A percentile compares a stretch with the other conserved stretches of the same genome.
phyloP scores from a whole-genome alignment of 2,888 invertebrate genomes.

The Neoitamus cyanurus region DNA sequence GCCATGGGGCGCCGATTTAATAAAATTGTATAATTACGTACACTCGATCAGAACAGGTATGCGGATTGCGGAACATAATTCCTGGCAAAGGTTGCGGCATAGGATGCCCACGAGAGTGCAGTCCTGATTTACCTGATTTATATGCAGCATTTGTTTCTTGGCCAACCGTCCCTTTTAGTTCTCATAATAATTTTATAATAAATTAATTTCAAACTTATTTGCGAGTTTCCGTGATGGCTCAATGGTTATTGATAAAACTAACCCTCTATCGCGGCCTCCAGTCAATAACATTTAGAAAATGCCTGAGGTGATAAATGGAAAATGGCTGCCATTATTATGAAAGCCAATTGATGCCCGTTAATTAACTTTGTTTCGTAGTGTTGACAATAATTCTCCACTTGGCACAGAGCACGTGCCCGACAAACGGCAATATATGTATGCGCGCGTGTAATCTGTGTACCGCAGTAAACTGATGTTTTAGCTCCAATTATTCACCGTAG shows the following conservation, averaged over 20 bases:
- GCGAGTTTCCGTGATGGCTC: background rate
- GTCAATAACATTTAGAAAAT: constrained; percentile 31
- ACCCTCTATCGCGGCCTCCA: background rate
- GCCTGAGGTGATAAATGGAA: background rate
- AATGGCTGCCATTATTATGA: constrained; percentile 18
- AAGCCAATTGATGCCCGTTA: constrained; percentile 27
- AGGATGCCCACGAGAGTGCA: background rate
- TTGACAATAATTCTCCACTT: constrained; percentile 24
- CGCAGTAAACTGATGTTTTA: background rate
- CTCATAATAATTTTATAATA: constrained; percentile 12
- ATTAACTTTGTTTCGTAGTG: constrained; percentile 32
- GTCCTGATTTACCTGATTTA: constrained; percentile 7
- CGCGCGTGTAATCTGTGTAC: background rate
- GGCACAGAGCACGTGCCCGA: background rate
- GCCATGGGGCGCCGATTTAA: background rate
- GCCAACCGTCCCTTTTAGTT: background rate
- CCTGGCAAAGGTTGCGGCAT: background rate
- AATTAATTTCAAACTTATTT: constrained; percentile 18
- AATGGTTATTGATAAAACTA: background rate
- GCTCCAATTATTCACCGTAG: background rate
- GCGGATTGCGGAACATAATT: background rate
- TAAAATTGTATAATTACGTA: background rate
- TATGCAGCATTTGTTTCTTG: constrained; percentile 15
- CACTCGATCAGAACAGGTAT: background rate
- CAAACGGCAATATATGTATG: background rate